Evolutionary conservation across 1,140 invertebrate species (phyloP), one percentile per base, ranked within the genome.

Genomic region (Diabrotica virgifera): DNA sequence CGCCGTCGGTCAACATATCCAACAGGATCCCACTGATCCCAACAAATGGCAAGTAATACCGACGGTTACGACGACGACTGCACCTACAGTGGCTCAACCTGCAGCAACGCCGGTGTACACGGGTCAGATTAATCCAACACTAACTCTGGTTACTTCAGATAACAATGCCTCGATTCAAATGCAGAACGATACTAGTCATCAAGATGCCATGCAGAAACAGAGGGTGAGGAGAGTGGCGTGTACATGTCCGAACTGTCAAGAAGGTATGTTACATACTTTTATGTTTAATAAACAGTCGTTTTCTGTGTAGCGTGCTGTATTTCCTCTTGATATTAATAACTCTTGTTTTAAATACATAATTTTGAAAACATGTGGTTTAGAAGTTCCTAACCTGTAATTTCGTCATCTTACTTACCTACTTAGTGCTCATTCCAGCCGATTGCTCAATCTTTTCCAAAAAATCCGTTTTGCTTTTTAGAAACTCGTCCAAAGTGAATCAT

Each of bases 201-300:
- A 68, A 55, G 76, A 76, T 24, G 70, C 65, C 9, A 37, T 72
- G 11, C 75, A 76, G 56, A 77, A 77, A 60, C 77, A 76, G 46
- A 67, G 76, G 52, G 76, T 79, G 0, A 80, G 95, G 62, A 80
- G 96, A 46, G 93, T 98, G 2, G 95, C 96, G 7, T 98, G 96
- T 79, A 96, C 95, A 0, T 98, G 96, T 81, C 96, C 96, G 0
- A 98, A 98, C 79, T 98, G 96, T 78, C 87, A 90, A 54, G 93
- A 95, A 72, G 91, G 58, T 59, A 50, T 50, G 40, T 14, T 10
- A 46, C 11, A 38, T 58, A 7, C n/a, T 55, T 14, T 55, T 55
- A 6, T 11, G 11, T 55, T 55, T 55, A 6, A 8, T 14, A 10
- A 36, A 55, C n/a, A 46, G n/a, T 6, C 2, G 40, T 3, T 46